Evolutionary conservation across 2,113 vertebrate genomes (phyloP).

Genomic region (Pogonocichla stellata): DNA sequence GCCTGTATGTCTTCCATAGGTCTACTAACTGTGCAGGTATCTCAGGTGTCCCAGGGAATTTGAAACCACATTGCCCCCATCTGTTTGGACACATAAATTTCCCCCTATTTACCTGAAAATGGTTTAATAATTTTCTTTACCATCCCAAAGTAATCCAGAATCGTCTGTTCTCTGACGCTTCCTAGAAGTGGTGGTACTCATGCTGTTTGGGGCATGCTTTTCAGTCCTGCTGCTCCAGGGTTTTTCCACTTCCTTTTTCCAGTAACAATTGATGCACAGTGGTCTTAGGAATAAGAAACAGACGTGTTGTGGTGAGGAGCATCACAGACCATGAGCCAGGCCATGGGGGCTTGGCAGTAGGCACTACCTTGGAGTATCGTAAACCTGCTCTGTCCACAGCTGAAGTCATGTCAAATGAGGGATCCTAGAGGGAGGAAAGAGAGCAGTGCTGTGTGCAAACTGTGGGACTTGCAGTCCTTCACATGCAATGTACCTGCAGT

Average conservation of each 20-base stretch:
- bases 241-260: neutral
- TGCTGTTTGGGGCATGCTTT: neutral
- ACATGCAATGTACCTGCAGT: neutral
- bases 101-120: neutral
- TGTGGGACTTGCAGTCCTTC: neutral
- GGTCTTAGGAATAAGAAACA: neutral
- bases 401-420: neutral
- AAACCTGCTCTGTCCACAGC: neutral
- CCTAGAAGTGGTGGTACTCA: neutral
- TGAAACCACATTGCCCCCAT: neutral
- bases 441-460: neutral
- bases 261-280: neutral
- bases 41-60: neutral
- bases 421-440: neutral
- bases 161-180: neutral
- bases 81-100: neutral
- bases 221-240: neutral
- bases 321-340: neutral
- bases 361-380: neutral
- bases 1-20: neutral
- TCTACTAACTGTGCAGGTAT: neutral
- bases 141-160: neutral
- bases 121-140: neutral
- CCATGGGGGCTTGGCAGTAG: neutral
- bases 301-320: neutral